Evolutionary conservation across 2,113 vertebrate species (phyloP), one percentile per base, ranked within the genome.

Genomic region (Mustelus asterias): DNA sequence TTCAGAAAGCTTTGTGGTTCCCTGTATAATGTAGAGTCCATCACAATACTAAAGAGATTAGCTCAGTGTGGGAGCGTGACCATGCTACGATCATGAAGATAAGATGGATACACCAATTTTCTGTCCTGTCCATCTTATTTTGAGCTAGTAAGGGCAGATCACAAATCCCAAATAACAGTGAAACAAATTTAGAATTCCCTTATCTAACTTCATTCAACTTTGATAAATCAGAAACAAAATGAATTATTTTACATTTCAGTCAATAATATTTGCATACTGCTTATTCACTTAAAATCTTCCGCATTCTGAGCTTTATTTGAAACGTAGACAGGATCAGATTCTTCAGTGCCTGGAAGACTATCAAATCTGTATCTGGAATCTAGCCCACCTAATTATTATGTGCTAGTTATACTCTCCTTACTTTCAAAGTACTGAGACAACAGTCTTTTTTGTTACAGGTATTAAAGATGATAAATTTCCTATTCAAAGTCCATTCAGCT

Each of bases 381-480:
- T 94, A 69, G 92, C 65, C 58, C 14, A 22, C 37, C 92, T 94
- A 69, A 69, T 94, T 94, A 94, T 37, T 69, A 94, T 44, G 92
- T 69, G 37, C 22, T 69, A 94, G 92, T 94, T 94, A 69, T 44
- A 20, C 58, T 69, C n/a, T 69, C 2, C 65, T 70, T 67, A 13
- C 33, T 70, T 94, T 11, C 37, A 41, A 94, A 69, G 65, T 41
- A 67, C 18, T 22, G 24, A 94, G 65, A 94, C 92, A 94, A 41
- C 33, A 67, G 63, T 1, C 8, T 70, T 67, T 76, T 94, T 70
- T 44, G 22, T 69, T 41, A 22, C 65, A 69, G n/a, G 33, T 11
- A 94, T 94, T 22, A 94, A 94, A 69, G 16, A 44, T 69, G 22
- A 67, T 69, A 69, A 67, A 48, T 69, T 24, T 69, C 65, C 5